Evolutionary conservation across 2,888 invertebrate genomes (phyloP), one percentile per base, ranked within the genome.

Genomic region (Luperina testacea): DNA sequence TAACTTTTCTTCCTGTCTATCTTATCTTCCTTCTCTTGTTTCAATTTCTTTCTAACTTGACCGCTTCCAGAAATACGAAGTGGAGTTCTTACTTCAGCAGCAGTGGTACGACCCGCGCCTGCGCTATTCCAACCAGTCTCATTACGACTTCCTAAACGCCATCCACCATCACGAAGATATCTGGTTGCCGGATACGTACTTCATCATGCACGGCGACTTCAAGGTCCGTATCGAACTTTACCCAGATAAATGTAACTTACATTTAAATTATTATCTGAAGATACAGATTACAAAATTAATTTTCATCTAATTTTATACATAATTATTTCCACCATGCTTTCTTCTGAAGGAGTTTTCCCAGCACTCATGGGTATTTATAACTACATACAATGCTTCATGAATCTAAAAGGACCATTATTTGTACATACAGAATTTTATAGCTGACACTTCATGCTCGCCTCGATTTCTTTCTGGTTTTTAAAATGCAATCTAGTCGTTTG

Each of bases 171-270:
- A 99, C 97, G 98, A 98, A 94, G 98, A 98, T 93, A 98, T 99
- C 94, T 99, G 99, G 99, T 97, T 99, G 92, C 99, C 99, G 85
- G 99, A 99, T 97, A 99, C 99, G 80, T 99, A 99, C 95, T 99
- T 99, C 97, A 99, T 99, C 95, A 99, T 99, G 98, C 99, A 99
- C 96, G 99, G 99, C 86, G 99, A 99, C 97, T 99, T 99, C 97
- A 99, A 99, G 95, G 97, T 97, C 85, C 92, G 95, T 90, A 88
- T 80, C 77, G 76, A 84, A 80, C 78, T 64, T 78, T 86, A 80
- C 70, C 69, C 63, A 68, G 61, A 82, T 63, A 63, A 82, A n/a
- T 59, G 57, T 59, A 59, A 59, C 27, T 77, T 72, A 72, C 59
- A 75, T 86, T 80, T 72, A 51, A 85, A 63, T 70, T 53, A 61